Percentiles rank a stretch among this genome's conserved stretches.
Conservation (phyloP, 1,140 invertebrate genomes). For the Ptiloglossa arizonensis region DNA sequence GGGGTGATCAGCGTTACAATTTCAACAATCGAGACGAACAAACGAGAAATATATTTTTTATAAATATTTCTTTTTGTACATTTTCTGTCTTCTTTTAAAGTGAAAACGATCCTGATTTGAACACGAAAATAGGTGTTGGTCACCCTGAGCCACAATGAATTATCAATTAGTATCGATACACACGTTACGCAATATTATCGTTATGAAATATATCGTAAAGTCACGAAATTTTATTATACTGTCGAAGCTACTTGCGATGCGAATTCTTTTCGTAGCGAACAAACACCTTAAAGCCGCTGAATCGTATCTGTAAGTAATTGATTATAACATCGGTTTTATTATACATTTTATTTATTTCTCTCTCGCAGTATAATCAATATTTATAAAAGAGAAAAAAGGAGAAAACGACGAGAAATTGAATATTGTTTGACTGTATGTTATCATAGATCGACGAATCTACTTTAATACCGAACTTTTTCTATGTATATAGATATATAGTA, state of each 20-base stretch:
- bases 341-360: constrained; percentile 30
- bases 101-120: background rate
- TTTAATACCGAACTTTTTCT: constrained; percentile 50
- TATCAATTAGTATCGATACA: background rate
- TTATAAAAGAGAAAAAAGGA: constrained; percentile 40
- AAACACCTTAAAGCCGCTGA: background rate
- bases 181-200: background rate
- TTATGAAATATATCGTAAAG: background rate
- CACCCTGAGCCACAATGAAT: background rate
- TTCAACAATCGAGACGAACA: background rate
- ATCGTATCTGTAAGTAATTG: background rate
- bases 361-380: constrained; percentile 18
- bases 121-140: background rate
- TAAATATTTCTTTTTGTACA: constrained; percentile 1
- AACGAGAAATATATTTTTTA: constrained; percentile 18
- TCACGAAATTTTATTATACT: constrained; percentile 11
- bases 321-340: background rate
- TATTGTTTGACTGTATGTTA: constrained; percentile 23
- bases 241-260: background rate
- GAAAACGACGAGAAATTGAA: constrained; percentile 15
- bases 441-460: constrained; percentile 14
- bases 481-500: constrained; percentile 11
- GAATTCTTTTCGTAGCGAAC: background rate
- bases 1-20: constrained; percentile 1
- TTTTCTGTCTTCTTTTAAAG: background rate